These are phyloP conservation scores for Agrilus biguttatus DNA, from an alignment of 2,888 invertebrate species.

Conservation along the genomic window DNA sequence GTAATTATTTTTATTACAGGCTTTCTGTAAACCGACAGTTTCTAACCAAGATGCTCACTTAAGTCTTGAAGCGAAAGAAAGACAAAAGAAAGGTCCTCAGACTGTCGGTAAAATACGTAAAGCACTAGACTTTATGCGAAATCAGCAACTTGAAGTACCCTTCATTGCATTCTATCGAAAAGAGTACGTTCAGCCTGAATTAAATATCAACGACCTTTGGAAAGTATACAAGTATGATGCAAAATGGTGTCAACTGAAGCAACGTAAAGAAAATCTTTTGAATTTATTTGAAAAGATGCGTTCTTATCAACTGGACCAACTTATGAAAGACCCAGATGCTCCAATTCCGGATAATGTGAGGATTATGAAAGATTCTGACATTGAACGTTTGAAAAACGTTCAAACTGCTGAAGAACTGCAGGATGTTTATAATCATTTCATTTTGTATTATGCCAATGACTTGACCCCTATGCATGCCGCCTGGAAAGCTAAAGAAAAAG, in stretches of 20 bases:
- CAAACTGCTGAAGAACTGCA: conserved; percentile 83
- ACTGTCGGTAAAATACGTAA: conserved; percentile 84
- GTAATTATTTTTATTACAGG: conserved; percentile 25
- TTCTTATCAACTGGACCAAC: conserved; percentile 69
- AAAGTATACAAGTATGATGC: conserved; percentile 65
- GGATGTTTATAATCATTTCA: conserved; percentile 87
- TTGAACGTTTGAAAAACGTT: conserved; percentile 58
- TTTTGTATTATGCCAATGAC: conserved; percentile 80
- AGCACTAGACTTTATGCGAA: conserved; percentile 89
- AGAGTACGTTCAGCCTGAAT: conserved; percentile 89
- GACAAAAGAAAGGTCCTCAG: conserved; percentile 48
- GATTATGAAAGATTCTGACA: conserved; percentile 72
- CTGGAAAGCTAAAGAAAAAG: conserved; percentile 50
- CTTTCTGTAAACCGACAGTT: conserved; percentile 71
- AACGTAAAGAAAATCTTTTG: conserved; percentile 68
- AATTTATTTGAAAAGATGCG: conserved; percentile 84
- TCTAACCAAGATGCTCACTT: conserved; percentile 59
- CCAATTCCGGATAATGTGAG: conserved; percentile 72
- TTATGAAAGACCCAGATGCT: conserved; percentile 70
- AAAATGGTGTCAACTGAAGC: conserved; percentile 76
- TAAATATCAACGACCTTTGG: conserved; percentile 94
- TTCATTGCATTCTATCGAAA: conserved; percentile 98
- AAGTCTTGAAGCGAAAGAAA: conserved; percentile 36
- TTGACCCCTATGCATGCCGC: conserved; percentile 71
- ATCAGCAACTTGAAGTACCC: conserved; percentile 90